Evolutionary conservation across 64 coral and sea anemone species (phyloP), one percentile per base, ranked within the genome.

Genomic region (Stichodactyla helianthus): DNA sequence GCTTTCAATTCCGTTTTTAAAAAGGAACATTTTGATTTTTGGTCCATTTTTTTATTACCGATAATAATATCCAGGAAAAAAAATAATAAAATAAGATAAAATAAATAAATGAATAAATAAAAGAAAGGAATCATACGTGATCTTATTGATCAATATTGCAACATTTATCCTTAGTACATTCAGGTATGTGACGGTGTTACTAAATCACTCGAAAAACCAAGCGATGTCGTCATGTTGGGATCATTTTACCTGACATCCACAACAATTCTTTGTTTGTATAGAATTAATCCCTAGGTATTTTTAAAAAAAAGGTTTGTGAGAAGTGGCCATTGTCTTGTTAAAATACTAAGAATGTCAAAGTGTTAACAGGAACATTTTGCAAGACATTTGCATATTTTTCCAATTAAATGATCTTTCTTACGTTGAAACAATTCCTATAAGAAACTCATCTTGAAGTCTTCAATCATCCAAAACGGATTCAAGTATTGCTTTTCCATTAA

Each of bases 221-320:
- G 68, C 25, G 20, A 74, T 74, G 25, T 74, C 25, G 25, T 74
- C 26, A 27, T 13, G 13, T 71, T 71, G 51, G 26, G 35, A 81
- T 81, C 50, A 81, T 81, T 81, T 81, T 81, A 81, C 78, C 5
- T 81, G 5, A 8, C 44, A 81, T 31, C 23, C 13, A 81, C 78
- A 81, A 81, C 53, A 81, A 52, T 52, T 54, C 78, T 81, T 81
- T 81, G 78, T 81, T 81, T 51, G 52, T 81, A 44, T 44, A 53
- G 16, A 52, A 20, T 81, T n/a, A 81, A 81, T 81, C 78, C 50
- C 53, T 52, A 17, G 54, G 78, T 81, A 51, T 81, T 52, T 51
- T 7, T n/a, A n/a, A 20, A 6, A 54, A 18, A 81, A 81, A 81
- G 78, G 78, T 52, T 81, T 23, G 6, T 81, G 51, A 74, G 68